Conservation (phyloP, 2,888 invertebrate genomes). For the Barypeithes pellucidus region DNA sequence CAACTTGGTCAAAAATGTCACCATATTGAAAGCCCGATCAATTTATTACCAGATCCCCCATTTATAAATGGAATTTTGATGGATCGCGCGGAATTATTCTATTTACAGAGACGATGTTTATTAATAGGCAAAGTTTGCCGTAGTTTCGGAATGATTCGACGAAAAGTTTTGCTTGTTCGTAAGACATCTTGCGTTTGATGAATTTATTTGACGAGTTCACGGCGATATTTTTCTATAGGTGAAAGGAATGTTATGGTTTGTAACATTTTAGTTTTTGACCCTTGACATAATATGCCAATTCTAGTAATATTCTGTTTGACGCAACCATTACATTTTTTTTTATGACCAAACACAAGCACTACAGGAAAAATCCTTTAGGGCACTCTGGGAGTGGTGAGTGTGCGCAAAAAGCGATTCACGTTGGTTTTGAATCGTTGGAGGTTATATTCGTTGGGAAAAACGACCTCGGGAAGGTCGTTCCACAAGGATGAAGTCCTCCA, state of each 20-base stretch:
- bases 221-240: not conserved
- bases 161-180: constrained; percentile 40
- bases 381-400: too few species aligned
- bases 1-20: constrained; percentile 59
- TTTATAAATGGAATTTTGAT: constrained; percentile 53
- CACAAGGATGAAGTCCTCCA: too few species aligned
- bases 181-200: constrained; percentile 14
- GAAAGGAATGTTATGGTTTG: constrained; percentile 14
- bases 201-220: constrained; percentile 7
- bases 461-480: too few species aligned
- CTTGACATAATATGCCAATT: too few species aligned
- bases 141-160: constrained; percentile 44
- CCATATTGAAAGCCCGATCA: constrained; percentile 59
- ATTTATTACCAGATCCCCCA: constrained; percentile 55
- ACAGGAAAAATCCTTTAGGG: too few species aligned
- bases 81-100: constrained; percentile 45
- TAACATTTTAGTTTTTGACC: too few species aligned
- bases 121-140: constrained; percentile 52
- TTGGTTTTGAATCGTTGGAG: too few species aligned
- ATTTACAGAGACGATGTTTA: constrained; percentile 52
- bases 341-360: too few species aligned
- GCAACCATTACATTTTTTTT: too few species aligned
- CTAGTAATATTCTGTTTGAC: too few species aligned
- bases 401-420: too few species aligned
- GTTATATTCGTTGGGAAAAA: too few species aligned